These are phyloP conservation scores for Odontesthes bonariensis DNA, from an alignment of 2,113 vertebrate species.

Conservation along the genomic window DNA sequence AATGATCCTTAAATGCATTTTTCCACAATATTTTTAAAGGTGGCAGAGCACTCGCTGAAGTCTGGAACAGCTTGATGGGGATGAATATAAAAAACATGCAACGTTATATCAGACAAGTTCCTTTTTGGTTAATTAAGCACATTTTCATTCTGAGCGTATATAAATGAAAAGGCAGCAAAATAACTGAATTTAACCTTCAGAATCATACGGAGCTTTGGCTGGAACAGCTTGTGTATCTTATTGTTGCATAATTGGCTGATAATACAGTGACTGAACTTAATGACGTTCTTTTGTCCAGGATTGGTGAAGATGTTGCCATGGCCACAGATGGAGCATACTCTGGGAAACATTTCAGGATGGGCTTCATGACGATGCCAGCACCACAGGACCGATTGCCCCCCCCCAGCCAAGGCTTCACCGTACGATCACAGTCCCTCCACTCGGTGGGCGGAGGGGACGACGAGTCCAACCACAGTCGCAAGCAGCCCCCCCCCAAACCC, in stretches of 20 bases:
- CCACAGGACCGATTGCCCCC: constrained; percentile 93
- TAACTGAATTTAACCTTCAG: not conserved
- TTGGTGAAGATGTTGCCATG: constrained; percentile 90
- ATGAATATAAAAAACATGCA: no score
- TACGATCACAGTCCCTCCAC: constrained; percentile 97
- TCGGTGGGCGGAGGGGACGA: constrained; percentile 93
- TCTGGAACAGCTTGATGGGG: no score
- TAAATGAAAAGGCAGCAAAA: not conserved
- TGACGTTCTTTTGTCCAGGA: constrained; percentile 80
- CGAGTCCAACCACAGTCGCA: constrained; percentile 86
- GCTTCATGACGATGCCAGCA: constrained; percentile 97
- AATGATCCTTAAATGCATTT: no score
- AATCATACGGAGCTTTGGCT: not conserved
- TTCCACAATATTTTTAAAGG: no score
- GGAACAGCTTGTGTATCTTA: not conserved
- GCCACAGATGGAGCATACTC: constrained; percentile 87
- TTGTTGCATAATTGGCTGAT: no score
- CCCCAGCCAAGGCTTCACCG: constrained; percentile 88
- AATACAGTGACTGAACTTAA: not conserved
- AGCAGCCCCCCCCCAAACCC: constrained; percentile 96
- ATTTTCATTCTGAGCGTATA: not conserved
- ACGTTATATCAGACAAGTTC: no score
- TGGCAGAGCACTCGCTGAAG: no score
- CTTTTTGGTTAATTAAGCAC: not conserved
- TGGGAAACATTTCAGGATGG: constrained; percentile 96